Conservation (phyloP, 2,888 invertebrate species). For the Hoplodrina blanda region DNA sequence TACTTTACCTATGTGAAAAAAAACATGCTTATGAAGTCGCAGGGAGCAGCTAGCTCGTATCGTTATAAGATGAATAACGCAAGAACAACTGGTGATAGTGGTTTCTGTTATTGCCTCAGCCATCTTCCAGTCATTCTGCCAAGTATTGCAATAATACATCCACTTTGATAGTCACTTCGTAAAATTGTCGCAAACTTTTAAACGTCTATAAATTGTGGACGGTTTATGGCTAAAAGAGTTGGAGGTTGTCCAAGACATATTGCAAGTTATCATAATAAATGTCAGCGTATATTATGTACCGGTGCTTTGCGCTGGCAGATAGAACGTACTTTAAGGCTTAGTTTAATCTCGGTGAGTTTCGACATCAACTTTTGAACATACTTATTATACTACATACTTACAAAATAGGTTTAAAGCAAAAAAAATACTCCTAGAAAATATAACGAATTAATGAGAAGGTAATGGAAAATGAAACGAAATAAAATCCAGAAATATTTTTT, state of each 20-base stretch:
- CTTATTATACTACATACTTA: too few species aligned
- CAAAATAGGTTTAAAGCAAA: not conserved
- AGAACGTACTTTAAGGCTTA: not conserved
- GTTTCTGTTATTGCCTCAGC: not conserved
- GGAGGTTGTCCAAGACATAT: slow-evolving; percentile 42
- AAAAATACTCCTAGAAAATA: not conserved
- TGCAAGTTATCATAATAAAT: slow-evolving; percentile 44
- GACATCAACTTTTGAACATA: not conserved
- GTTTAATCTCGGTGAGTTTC: not conserved
- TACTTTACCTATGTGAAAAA: too few species aligned
- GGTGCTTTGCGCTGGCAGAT: not conserved
- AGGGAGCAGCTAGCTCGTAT: too few species aligned
- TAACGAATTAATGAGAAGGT: not conserved
- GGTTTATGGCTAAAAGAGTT: slow-evolving; percentile 25
- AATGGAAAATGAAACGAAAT: not conserved
- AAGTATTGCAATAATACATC: slow-evolving; percentile 23
- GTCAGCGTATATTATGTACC: slow-evolving; percentile 14
- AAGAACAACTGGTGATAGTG: too few species aligned
- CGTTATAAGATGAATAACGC: too few species aligned
- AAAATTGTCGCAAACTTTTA: slow-evolving; percentile 34
- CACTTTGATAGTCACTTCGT: slow-evolving; percentile 34
- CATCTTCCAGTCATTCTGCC: not conserved
- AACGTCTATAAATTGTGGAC: slow-evolving; percentile 33
- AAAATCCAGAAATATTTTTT: not conserved
- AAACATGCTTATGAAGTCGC: too few species aligned